Percentiles rank a stretch among this genome's conserved stretches.
Conservation (phyloP, 2,888 invertebrate species). For the Colostygia pectinataria region DNA sequence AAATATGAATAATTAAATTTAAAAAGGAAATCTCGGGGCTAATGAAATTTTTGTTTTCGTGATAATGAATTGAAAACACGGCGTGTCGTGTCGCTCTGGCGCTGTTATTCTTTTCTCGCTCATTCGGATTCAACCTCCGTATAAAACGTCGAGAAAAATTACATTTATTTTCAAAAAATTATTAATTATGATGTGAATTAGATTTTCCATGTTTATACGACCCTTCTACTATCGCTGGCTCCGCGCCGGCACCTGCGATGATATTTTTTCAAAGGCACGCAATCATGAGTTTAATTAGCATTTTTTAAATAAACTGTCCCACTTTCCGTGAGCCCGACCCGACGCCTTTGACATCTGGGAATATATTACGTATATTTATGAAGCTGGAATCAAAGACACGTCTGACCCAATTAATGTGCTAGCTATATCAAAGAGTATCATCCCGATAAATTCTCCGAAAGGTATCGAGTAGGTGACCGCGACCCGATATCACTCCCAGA, state of each 20-base stretch:
- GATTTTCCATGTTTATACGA: conserved; percentile 66
- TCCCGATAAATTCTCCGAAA: conserved; percentile 17
- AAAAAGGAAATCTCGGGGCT: conserved; percentile 80
- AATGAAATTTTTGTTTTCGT: conserved; percentile 83
- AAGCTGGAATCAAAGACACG: conserved; percentile 23
- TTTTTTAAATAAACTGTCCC: conserved; percentile 45
- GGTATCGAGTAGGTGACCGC: conserved; percentile 3
- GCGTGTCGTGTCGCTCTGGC: conserved; percentile 55
- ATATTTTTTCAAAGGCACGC: conserved; percentile 52
- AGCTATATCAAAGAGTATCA: conserved; percentile 9
- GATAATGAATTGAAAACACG: conserved; percentile 83
- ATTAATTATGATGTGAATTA: conserved; percentile 68
- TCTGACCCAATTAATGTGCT: conserved; percentile 23
- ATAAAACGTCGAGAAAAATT: conserved; percentile 54
- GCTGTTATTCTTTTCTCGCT: conserved; percentile 78
- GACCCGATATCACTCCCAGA: conserved; percentile 42
- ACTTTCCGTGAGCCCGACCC: conserved; percentile 21
- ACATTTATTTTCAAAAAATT: conserved; percentile 55
- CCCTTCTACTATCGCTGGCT: conserved; percentile 54
- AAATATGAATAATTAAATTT: conserved; percentile 83
- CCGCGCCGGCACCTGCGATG: conserved; percentile 40
- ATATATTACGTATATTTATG: conserved; percentile 29
- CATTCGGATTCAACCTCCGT: conserved; percentile 76
- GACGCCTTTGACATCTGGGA: conserved; percentile 29
- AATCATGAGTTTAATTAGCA: conserved; percentile 48